Evolutionary conservation across 2,888 invertebrate genomes (phyloP).

Genomic region (Lysandra bellargus): DNA sequence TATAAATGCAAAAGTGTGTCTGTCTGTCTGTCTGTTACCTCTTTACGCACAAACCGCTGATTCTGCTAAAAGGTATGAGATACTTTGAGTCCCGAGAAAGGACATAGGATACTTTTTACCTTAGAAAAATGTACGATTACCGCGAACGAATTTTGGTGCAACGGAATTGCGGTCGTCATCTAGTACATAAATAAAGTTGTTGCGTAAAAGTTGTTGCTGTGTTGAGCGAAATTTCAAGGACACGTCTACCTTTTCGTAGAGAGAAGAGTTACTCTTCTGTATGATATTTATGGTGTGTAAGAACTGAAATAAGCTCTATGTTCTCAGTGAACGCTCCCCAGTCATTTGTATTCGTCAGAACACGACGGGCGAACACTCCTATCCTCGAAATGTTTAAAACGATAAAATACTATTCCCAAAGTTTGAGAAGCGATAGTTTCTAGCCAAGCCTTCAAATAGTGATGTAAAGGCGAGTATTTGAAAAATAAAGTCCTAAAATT

Average conservation of each 20-base stretch:
- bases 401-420: slow-evolving; percentile 8
- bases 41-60: too few relatives aligned
- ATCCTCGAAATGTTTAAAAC: slow-evolving; percentile 6
- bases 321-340: slow-evolving; percentile 3
- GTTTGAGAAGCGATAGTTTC: neutral
- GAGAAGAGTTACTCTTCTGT: neutral
- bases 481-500: neutral
- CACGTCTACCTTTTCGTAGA: neutral
- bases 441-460: neutral
- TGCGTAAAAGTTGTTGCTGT: too few relatives aligned
- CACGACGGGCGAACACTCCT: slow-evolving; percentile 18
- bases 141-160: too few relatives aligned
- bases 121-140: too few relatives aligned
- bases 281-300: neutral
- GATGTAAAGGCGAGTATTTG: neutral
- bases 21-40: too few relatives aligned
- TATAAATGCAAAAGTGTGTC: too few relatives aligned
- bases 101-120: too few relatives aligned
- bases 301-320: slow-evolving; percentile 9
- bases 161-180: too few relatives aligned
- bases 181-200: too few relatives aligned
- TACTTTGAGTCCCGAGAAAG: too few relatives aligned
- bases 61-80: too few relatives aligned
- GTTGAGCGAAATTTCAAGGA: too few relatives aligned
- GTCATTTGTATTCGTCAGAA: slow-evolving; percentile 29